Evolutionary conservation across 2,113 vertebrate species (phyloP), one percentile per base, ranked within the genome.

Genomic region (Andinoacara biseriatus): DNA sequence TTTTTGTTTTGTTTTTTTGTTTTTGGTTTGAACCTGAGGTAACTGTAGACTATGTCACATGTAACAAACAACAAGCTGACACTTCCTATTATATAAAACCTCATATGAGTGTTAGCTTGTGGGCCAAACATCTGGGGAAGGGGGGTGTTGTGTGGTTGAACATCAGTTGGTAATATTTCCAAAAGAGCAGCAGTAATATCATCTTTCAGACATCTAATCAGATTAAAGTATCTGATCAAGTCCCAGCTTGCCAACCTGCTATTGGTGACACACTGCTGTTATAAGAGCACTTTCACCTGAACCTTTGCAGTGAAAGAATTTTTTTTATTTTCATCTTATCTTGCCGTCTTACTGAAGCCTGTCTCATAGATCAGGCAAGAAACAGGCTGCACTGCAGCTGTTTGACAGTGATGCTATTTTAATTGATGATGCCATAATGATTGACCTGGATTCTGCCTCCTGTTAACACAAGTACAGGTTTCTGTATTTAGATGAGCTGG

Each of bases 401-500:
- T 58, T 72, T 84, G 74, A 83, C 74, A 79, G 52, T 58, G 83
- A 38, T 60, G 77, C 74, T 81, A 74, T 89, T 89, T 84, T 80
- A 84, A 86, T 79, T 87, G 83, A 88, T 75, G 49, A 81, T 62
- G 63, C 78, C 58, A 76, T 49, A 61, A 77, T 83, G 80, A 77
- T 62, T 84, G 86, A 87, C 88, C 84, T 85, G 87, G 74, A 89
- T 87, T 86, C 76, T 43, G 81, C 40, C 52, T 80, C 65, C 31
- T 74, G 81, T 83, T 69, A 80, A 77, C 78, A 78, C 59, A 54
- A 86, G 78, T 63, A 33, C 49, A 78, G 67, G 84, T 78, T 80
- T 72, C 88, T 90, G 86, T 83, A 65, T 86, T 85, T 85, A 85
- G 80, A 88, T 72, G 84, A 90, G 80, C 62, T 83, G 79, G 74